These are phyloP conservation scores for Hypena proboscidalis DNA, from an alignment of 2,888 invertebrate species.

Conservation along the genomic window DNA sequence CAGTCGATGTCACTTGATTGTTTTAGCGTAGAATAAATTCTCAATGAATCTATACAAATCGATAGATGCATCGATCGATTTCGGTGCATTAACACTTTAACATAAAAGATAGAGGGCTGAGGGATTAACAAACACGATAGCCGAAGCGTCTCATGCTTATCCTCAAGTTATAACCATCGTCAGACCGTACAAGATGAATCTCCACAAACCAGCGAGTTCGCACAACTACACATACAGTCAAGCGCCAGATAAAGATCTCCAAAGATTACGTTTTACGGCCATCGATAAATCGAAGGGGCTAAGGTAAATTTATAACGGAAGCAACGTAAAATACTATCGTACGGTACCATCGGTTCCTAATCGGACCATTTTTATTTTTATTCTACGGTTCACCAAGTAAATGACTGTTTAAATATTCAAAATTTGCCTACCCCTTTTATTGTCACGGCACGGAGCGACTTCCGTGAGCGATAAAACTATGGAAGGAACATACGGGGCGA, in stretches of 20 bases:
- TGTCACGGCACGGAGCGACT: slow-evolving; percentile 54
- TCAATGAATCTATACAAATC: too few relatives aligned
- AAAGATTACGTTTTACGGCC: slow-evolving; percentile 51
- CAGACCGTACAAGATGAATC: too few relatives aligned
- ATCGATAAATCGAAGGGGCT: slow-evolving; percentile 46
- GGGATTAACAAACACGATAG: too few relatives aligned
- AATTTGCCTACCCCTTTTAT: slow-evolving; percentile 73
- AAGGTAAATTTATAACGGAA: slow-evolving; percentile 60
- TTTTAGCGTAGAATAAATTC: too few relatives aligned
- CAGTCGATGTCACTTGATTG: too few relatives aligned
- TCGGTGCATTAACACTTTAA: too few relatives aligned
- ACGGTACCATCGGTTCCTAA: slow-evolving; percentile 58
- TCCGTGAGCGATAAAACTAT: slow-evolving; percentile 49
- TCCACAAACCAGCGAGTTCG: too few relatives aligned
- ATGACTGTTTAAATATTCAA: slow-evolving; percentile 71
- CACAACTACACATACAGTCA: slow-evolving; percentile 14
- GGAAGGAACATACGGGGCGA: slow-evolving; percentile 14
- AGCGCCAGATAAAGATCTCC: slow-evolving; percentile 37
- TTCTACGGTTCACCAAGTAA: slow-evolving; percentile 52
- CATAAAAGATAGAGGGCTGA: too few relatives aligned
- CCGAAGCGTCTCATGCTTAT: too few relatives aligned
- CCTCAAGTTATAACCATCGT: too few relatives aligned
- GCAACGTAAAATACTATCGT: slow-evolving; percentile 54
- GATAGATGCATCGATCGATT: too few relatives aligned
- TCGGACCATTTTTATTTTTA: slow-evolving; percentile 60